Base-by-base conservation (phyloP, 2,797 vertebrate species). In the Ctenosaura bakeri region DNA sequence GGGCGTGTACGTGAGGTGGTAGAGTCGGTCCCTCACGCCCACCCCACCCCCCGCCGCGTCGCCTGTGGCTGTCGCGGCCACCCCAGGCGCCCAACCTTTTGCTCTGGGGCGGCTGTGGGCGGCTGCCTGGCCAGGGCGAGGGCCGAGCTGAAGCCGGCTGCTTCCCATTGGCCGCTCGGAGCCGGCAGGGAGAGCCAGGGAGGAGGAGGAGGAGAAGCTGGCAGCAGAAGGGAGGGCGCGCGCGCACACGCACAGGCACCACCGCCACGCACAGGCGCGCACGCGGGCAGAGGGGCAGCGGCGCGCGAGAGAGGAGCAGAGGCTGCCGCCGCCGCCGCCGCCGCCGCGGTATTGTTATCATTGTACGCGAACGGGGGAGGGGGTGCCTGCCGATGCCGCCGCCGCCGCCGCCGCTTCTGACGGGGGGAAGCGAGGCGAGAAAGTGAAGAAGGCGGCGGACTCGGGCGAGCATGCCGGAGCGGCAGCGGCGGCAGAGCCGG, bases 141-240 rank as follows among this genome's bases (percentile, higher is more conserved):
- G 77, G 91, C 93, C 12, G 29, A 56, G 64, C 89, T 46, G 90
- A 90, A 87, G 87, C 94, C 76, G 91, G 89, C 90, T 24, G 79
- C 92, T 92, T 96, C 94, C 94, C 95, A 97, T 97, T 96, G 96
- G 97, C 94, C 96, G 89, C 52, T 88, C 90, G 90, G n/a, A n/a
- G 94, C 95, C 94, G 93, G 90, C 93, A 91, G 95, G 94, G 95
- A 95, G 93, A 93, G 91, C 20, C 1, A 91, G 35, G 5, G n/a
- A 52, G 92, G 89, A 83, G 93, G 12, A 4, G 46, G 76, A n/a
- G 90, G 92, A 50, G 95, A 90, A 93, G 89, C 93, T 92, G 92
- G 76, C 78, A 66, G 91, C 89, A 87, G 88, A 89, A 74, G 95
- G 87, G 92, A 85, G 92, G 88, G 92, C 89, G 88, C 92, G 24